phyloP scores from a whole-genome alignment of 23 tunicate species.

The Trididemnum nubilum region DNA sequence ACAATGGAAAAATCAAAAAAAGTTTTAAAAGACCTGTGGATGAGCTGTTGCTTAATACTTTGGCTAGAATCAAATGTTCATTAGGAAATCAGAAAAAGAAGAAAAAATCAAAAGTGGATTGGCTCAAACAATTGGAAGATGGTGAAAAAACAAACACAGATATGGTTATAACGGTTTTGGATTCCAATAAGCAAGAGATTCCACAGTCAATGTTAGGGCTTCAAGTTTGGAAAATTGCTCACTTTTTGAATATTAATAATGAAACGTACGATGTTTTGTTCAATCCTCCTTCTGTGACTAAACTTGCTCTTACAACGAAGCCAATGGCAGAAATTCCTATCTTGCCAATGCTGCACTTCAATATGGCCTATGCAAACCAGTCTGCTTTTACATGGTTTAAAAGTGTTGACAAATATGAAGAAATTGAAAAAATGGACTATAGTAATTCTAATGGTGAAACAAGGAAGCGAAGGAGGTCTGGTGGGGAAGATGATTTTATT shows the following conservation, averaged over 20 bases:
- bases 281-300: slow-evolving; percentile 61
- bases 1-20: background rate
- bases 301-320: slow-evolving; percentile 7
- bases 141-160: background rate
- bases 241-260: slow-evolving; percentile 25
- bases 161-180: background rate
- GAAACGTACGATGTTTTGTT: slow-evolving; percentile 25
- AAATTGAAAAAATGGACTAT: background rate
- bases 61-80: background rate
- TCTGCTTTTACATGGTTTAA: slow-evolving; percentile 26
- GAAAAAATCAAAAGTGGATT: background rate
- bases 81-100: slow-evolving; percentile 2
- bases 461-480: background rate
- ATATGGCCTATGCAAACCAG: slow-evolving; percentile 24
- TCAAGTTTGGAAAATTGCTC: slow-evolving; percentile 43
- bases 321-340: slow-evolving; percentile 52
- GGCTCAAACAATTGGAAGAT: background rate
- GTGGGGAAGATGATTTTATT: background rate
- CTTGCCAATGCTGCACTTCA: slow-evolving; percentile 45
- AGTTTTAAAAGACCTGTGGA: background rate
- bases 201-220: background rate
- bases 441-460: background rate
- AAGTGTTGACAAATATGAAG: slow-evolving; percentile 6
- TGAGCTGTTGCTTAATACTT: background rate
- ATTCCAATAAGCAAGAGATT: background rate